Evolutionary conservation across 2,888 invertebrate genomes (phyloP).

Genomic region (Pogonocherus hispidulus): DNA sequence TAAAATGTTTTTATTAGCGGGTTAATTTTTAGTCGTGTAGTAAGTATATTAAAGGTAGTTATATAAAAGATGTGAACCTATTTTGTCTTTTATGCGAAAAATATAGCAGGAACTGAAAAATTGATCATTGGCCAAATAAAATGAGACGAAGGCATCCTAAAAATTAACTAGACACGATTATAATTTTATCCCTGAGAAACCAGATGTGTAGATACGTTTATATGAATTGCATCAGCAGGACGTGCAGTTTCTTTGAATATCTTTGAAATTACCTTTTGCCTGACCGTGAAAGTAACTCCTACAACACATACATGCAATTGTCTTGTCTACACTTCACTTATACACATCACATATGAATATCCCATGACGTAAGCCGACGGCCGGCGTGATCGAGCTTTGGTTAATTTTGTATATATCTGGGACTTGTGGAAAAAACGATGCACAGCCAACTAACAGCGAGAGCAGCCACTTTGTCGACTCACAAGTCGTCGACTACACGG

Average conservation of each 20-base stretch:
- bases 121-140: slow-evolving; percentile 5
- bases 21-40: background rate
- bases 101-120: background rate
- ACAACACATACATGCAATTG: slow-evolving; percentile 37
- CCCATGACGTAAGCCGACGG: slow-evolving; percentile 56
- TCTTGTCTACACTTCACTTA: slow-evolving; percentile 40
- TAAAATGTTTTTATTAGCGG: no score
- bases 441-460: slow-evolving; percentile 49
- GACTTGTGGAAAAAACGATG: slow-evolving; percentile 58
- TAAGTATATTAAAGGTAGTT: background rate
- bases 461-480: slow-evolving; percentile 35
- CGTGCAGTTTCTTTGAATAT: slow-evolving; percentile 9
- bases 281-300: slow-evolving; percentile 12
- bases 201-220: slow-evolving; percentile 1
- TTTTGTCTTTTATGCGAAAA: background rate
- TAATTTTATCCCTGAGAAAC: slow-evolving; percentile 18
- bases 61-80: slow-evolving; percentile 1
- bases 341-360: slow-evolving; percentile 46
- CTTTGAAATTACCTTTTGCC: slow-evolving; percentile 24
- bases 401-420: slow-evolving; percentile 68
- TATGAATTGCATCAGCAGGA: background rate
- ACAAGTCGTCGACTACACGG: slow-evolving; percentile 44
- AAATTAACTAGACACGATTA: slow-evolving; percentile 4
- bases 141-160: background rate
- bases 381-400: slow-evolving; percentile 62